Evolutionary conservation across 2,113 vertebrate species (phyloP), one percentile per base, ranked within the genome.

Genomic region (Actinemys pallida): DNA sequence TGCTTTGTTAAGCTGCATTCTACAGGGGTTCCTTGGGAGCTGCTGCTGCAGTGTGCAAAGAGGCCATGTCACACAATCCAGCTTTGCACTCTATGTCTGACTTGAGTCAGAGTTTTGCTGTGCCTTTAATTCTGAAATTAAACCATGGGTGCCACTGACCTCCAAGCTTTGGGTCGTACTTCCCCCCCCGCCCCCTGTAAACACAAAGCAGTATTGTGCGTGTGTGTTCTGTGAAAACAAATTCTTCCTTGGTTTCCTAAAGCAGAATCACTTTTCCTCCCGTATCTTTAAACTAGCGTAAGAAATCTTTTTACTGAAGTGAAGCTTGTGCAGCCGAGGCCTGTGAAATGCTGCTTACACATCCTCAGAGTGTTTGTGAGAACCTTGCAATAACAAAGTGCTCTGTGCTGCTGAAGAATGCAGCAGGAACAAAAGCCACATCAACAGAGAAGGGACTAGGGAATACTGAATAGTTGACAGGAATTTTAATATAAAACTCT

Each of bases 401-500:
- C 96, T 98, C 96, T 88, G 65, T 86, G 97, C 91, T 35, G 81
- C 92, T 59, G 90, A 83, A 98, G 97, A 98, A 98, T 98, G 98
- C 96, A 65, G 94, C 92, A 84, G 95, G 98, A 98, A 98, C 98
- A 98, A 98, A 98, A 97, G 97, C 97, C 81, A 93, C 98, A 96
- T 96, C 97, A 97, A 95, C 96, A 96, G 93, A 88, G 96, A 88
- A 5, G 97, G 97, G 97, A 83, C 93, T 17, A 31, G 95, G 98
- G 98, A 98, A 98, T 97, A 98, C 97, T 97, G 97, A 98, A 96
- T 50, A 97, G 97, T 98, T 98, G 98, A 97, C 98, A 98, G 97
- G 98, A 98, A 98, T 98, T 98, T 97, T 98, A 97, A 98, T 98
- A 98, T 98, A 97, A 98, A 98, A 98, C 98, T 97, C 98, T 95